Percentiles rank a stretch among this genome's conserved stretches.
Conservation (phyloP, 2,113 vertebrate genomes). For the Pleuronectes platessa region DNA sequence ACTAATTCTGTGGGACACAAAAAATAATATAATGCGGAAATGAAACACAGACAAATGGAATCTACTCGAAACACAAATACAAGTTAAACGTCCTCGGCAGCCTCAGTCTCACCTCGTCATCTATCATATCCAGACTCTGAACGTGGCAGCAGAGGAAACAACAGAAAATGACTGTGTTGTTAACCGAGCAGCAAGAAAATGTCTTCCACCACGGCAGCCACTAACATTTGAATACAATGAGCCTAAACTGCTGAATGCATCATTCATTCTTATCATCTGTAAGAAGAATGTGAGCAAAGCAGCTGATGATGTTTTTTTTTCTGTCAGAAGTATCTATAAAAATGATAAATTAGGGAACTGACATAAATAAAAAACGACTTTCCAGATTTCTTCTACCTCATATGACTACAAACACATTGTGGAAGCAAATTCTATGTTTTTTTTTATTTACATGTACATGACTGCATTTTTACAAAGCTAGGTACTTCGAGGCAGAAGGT, state of each 20-base stretch:
- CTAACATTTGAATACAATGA: constrained; percentile 17
- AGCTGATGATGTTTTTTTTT: neutral
- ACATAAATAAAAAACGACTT: neutral
- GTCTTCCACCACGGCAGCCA: constrained; percentile 8
- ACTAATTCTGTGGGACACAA: neutral
- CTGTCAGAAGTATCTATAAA: neutral
- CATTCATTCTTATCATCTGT: constrained; percentile 5
- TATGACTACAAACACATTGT: neutral
- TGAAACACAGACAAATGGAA: constrained; percentile 21
- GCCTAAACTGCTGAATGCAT: neutral
- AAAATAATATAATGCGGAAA: neutral
- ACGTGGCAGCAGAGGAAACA: constrained; percentile 84
- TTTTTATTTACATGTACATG: too few relatives aligned
- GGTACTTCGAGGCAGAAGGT: neutral
- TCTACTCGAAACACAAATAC: constrained; percentile 8
- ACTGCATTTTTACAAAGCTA: too few relatives aligned
- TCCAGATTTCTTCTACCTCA: neutral
- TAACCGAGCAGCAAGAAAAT: constrained; percentile 46
- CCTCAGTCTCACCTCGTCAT: constrained; percentile 94
- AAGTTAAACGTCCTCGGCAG: neutral
- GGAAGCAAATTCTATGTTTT: too few relatives aligned
- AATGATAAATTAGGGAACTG: neutral
- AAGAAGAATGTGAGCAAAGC: neutral
- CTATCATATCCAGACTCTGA: constrained; percentile 99
- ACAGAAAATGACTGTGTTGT: constrained; percentile 81